Evolutionary conservation across 2,797 vertebrate species (phyloP), one percentile per base, ranked within the genome.

Genomic region (Neoniphon sammara): DNA sequence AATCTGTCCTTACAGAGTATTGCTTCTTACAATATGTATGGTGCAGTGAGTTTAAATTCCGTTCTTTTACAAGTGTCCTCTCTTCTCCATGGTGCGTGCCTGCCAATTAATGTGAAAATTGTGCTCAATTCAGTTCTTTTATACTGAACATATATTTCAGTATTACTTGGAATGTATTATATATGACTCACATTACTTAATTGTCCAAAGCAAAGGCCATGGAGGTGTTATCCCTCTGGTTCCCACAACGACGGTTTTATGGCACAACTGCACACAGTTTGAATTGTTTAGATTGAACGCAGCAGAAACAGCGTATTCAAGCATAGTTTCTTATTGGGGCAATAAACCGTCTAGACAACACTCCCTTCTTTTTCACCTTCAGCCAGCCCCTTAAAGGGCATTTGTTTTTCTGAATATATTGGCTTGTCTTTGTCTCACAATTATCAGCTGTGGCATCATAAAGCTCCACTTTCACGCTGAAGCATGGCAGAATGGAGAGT

Each of bases 341-440:
- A 93, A 97, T 99, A 99, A 99, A 99, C 88, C 94, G 97, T 99
- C 98, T 99, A 99, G 98, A 99, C 98, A 95, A 94, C 95, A 94
- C 96, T 96, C 96, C 96, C 92, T 88, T 90, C 88, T 91, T 87
- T 86, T 90, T 87, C 89, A 91, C 89, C 91, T 93, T 89, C 86
- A 85, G 72, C 85, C 80, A 34, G 83, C 60, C 84, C 79, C 76
- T 80, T 79, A 70, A 89, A 92, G 75, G 83, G 74, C 92, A 91
- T 93, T 93, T 94, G 92, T 91, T 94, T 92, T 91, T 92, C 90
- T 92, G 78, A 88, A 93, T 92, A 88, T 92, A 93, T 87, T 87
- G 90, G 87, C 77, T 81, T 53, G 78, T 86, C 88, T 92, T 91
- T 93, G 90, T 92, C 88, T 86, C 67, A 39, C 66, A 87, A 83